A percentile compares a stretch with the other conserved stretches of the same genome.
Evolutionary conservation across 1,140 invertebrate species (phyloP).

Genomic region (Cydia strobilella): DNA sequence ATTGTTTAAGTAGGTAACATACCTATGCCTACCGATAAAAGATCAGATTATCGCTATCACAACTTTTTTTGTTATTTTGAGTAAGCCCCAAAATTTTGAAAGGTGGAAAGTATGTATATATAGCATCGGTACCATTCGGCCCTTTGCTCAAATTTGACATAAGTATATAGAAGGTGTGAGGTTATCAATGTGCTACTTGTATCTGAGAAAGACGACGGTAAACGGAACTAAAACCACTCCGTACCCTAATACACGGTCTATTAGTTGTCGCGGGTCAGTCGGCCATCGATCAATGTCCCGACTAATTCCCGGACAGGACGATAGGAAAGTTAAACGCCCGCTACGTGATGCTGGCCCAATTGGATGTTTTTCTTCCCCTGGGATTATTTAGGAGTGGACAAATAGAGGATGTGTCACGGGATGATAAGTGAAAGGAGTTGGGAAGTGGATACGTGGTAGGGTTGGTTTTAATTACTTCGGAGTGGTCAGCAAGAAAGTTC

Average conservation of each 20-base stretch:
- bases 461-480: constrained; percentile 25
- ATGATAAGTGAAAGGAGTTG: constrained; percentile 31
- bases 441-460: constrained; percentile 17
- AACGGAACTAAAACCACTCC: neutral
- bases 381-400: constrained; percentile 32
- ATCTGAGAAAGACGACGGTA: neutral
- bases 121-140: too few relatives aligned
- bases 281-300: constrained; percentile 28
- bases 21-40: too few relatives aligned
- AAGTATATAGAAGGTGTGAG: neutral
- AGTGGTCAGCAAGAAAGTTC: constrained; percentile 5
- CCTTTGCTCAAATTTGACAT: too few relatives aligned
- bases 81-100: too few relatives aligned
- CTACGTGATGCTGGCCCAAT: constrained; percentile 30
- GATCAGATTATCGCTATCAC: too few relatives aligned
- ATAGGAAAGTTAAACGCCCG: constrained; percentile 29
- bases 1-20: too few relatives aligned
- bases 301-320: constrained; percentile 26
- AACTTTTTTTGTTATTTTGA: too few relatives aligned
- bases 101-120: too few relatives aligned
- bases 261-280: constrained; percentile 27
- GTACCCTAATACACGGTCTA: neutral
- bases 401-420: constrained; percentile 26
- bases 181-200: neutral
- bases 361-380: constrained; percentile 30